Percentiles rank a stretch among this genome's conserved stretches.
Conservation (phyloP, 2,888 invertebrate genomes). For the Melipona bicolor region DNA sequence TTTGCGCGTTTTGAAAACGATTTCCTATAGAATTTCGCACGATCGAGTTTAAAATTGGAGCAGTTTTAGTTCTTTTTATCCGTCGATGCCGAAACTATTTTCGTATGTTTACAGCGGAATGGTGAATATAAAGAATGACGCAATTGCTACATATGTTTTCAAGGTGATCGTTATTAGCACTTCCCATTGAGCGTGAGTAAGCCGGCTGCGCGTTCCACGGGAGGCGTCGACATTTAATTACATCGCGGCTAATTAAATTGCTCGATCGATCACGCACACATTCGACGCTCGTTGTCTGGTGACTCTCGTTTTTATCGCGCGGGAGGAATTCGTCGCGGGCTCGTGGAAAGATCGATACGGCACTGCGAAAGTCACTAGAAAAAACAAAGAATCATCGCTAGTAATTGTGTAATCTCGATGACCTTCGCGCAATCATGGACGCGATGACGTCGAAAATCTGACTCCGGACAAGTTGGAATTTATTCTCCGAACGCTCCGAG, state of each 20-base stretch:
- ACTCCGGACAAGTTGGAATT: neutral
- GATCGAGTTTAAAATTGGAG: neutral
- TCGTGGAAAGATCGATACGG: neutral
- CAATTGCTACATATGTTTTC: neutral
- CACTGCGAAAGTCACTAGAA: neutral
- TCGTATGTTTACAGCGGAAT: neutral
- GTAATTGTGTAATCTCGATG: conserved; percentile 22
- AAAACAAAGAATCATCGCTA: conserved; percentile 2
- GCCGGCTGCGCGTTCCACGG: neutral
- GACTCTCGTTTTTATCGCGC: neutral
- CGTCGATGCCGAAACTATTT: neutral
- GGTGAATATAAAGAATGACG: neutral
- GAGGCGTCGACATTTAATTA: neutral
- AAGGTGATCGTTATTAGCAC: neutral
- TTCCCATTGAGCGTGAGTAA: neutral
- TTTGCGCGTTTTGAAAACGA: neutral
- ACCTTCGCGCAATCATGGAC: conserved; percentile 22
- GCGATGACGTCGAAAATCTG: conserved; percentile 2
- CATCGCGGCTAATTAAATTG: neutral
- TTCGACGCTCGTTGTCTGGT: neutral
- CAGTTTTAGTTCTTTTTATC: no score
- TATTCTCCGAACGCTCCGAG: neutral
- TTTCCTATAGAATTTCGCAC: neutral
- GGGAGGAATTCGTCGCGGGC: neutral
- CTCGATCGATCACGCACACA: neutral